These are phyloP conservation scores for Sipha maydis DNA, from an alignment of 2,888 invertebrate species.

Conservation along the genomic window DNA sequence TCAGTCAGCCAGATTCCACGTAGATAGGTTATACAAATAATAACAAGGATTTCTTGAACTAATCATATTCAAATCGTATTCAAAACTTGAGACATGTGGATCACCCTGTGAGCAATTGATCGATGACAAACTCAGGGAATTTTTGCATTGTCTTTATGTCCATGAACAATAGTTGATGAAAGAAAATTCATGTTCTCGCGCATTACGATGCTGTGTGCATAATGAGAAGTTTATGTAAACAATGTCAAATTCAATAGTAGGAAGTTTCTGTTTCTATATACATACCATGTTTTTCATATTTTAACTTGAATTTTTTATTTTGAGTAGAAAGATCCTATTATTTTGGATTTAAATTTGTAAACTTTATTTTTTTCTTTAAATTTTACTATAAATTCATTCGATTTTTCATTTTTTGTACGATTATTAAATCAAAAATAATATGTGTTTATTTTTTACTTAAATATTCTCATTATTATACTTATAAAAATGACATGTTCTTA, in stretches of 20 bases:
- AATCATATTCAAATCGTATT: slow-evolving; percentile 43
- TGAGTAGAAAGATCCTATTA: neutral
- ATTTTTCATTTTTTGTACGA: too few species aligned
- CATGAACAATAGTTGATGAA: slow-evolving; percentile 20
- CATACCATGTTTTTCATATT: neutral
- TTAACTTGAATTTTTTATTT: neutral
- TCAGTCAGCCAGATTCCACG: slow-evolving; percentile 14
- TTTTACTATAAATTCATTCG: too few species aligned
- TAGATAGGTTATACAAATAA: slow-evolving; percentile 13
- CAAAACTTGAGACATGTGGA: slow-evolving; percentile 1
- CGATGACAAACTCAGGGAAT: slow-evolving; percentile 31
- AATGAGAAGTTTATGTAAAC: slow-evolving; percentile 32
- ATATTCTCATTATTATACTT: too few species aligned
- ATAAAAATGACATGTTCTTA: too few species aligned
- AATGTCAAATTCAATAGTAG: neutral
- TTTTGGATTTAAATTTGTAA: neutral
- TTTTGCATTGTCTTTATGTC: slow-evolving; percentile 20
- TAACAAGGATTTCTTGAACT: slow-evolving; percentile 18
- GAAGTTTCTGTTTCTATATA: neutral
- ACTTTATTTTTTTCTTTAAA: neutral
- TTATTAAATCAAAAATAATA: too few species aligned
- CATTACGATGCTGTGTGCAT: slow-evolving; percentile 3
- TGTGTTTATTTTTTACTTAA: too few species aligned
- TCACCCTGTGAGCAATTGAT: slow-evolving; percentile 12
- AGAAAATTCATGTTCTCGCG: slow-evolving; percentile 33